A percentile compares a stretch with the other conserved stretches of the same genome.
Evolutionary conservation across 2,888 invertebrate species (phyloP).

Genomic region (Carcina quercana): DNA sequence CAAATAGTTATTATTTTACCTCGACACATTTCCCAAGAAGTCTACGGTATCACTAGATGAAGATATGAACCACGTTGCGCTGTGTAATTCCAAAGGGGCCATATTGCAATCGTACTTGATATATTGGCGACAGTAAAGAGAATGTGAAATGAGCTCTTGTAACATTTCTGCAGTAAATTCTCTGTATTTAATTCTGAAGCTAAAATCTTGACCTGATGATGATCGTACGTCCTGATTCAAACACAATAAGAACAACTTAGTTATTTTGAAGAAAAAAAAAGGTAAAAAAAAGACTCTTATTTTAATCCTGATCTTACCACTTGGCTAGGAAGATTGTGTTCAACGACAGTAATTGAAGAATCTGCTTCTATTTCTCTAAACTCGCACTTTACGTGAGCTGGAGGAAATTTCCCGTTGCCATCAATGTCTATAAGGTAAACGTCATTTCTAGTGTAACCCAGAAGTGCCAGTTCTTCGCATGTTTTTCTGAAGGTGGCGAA

Average conservation of each 20-base stretch:
- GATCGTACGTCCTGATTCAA: slow-evolving; percentile 82
- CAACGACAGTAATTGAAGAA: slow-evolving; percentile 90
- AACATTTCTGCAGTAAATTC: slow-evolving; percentile 94
- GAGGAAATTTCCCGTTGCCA: slow-evolving; percentile 93
- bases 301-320: slow-evolving; percentile 62
- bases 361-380: slow-evolving; percentile 88
- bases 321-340: slow-evolving; percentile 93
- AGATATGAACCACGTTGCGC: slow-evolving; percentile 91
- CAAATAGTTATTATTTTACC: slow-evolving; percentile 64
- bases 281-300: neutral
- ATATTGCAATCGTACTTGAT: slow-evolving; percentile 93
- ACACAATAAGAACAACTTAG: neutral
- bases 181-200: slow-evolving; percentile 88
- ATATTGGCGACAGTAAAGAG: slow-evolving; percentile 90
- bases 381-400: slow-evolving; percentile 93
- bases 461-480: slow-evolving; percentile 91
- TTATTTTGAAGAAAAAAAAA: neutral
- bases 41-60: slow-evolving; percentile 88
- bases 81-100: slow-evolving; percentile 89
- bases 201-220: slow-evolving; percentile 85
- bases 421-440: slow-evolving; percentile 96
- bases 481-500: slow-evolving; percentile 94
- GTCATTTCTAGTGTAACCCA: slow-evolving; percentile 92
- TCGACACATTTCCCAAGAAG: slow-evolving; percentile 87
- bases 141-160: slow-evolving; percentile 91